Percentiles rank a stretch among this genome's conserved stretches.
phyloP scores from a whole-genome alignment of 2,797 vertebrate genomes.

The Pseudochirops corinnae region DNA sequence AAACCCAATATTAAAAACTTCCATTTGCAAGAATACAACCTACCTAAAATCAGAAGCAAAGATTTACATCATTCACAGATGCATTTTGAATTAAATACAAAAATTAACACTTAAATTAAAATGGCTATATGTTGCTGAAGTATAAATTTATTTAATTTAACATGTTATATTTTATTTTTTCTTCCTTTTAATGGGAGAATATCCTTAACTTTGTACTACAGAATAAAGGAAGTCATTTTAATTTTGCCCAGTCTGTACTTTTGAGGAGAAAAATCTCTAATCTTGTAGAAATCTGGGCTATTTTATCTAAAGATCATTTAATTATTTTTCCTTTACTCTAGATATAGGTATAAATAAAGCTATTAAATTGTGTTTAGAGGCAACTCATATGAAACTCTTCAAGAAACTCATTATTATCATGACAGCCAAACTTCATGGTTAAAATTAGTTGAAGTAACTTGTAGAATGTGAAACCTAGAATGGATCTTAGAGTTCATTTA shows the following conservation, averaged over 20 bases:
- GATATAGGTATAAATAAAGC: not conserved
- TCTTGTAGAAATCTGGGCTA: not conserved
- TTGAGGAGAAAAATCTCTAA: not conserved
- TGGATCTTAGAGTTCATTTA: not conserved
- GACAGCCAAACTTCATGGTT: not conserved
- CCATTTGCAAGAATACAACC: not conserved
- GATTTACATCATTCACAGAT: not conserved
- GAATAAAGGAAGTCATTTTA: not conserved
- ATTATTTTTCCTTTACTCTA: not conserved
- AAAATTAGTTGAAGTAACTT: not conserved
- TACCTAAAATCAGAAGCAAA: not conserved
- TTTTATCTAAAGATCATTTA: not conserved
- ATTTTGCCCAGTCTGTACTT: not conserved
- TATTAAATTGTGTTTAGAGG: not conserved
- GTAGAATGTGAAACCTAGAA: not conserved
- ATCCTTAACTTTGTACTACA: too few relatives aligned
- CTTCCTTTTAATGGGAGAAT: too few relatives aligned
- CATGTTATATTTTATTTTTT: not conserved
- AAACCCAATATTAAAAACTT: not conserved
- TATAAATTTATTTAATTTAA: not conserved
- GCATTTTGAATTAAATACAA: not conserved
- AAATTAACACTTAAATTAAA: not conserved
- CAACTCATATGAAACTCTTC: not conserved
- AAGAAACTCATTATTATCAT: not conserved
- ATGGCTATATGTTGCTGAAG: not conserved